phyloP scores from a whole-genome alignment of 2,888 invertebrate species.

The Lysandra coridon region DNA sequence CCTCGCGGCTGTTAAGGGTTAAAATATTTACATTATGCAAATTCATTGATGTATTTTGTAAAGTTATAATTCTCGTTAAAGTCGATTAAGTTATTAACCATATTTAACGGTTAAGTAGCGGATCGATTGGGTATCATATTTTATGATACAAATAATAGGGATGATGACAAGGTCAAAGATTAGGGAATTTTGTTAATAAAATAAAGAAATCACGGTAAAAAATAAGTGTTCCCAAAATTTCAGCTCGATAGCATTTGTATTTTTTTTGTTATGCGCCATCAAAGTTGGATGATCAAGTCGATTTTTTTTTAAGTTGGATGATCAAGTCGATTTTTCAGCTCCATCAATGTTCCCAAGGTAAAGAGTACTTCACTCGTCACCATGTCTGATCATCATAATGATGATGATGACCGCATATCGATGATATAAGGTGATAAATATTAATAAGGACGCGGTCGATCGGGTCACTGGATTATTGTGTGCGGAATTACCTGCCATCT shows the following conservation, averaged over 20 bases:
- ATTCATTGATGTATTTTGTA: constrained; percentile 8
- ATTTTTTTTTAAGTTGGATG: too few species aligned
- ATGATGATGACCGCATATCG: background rate
- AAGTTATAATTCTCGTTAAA: background rate
- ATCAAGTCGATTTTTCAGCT: too few species aligned
- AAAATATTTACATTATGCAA: constrained; percentile 12
- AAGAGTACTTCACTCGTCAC: too few species aligned
- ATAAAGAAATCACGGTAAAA: too few species aligned
- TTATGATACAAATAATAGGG: background rate
- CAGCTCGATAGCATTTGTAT: too few species aligned
- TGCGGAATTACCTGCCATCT: background rate
- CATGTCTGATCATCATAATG: background rate
- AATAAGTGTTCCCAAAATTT: too few species aligned
- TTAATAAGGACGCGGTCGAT: background rate
- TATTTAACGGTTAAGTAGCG: background rate
- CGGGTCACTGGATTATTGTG: background rate
- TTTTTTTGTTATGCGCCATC: too few species aligned
- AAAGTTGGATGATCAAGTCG: too few species aligned
- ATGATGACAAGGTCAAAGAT: too few species aligned
- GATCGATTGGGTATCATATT: background rate
- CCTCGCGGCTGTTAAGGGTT: background rate
- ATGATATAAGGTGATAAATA: background rate
- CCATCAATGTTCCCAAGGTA: too few species aligned
- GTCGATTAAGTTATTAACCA: background rate
- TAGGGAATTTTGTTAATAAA: too few species aligned